These are phyloP conservation scores for Calliphora vomitoria DNA, from an alignment of 2,888 invertebrate species.

Conservation along the genomic window DNA sequence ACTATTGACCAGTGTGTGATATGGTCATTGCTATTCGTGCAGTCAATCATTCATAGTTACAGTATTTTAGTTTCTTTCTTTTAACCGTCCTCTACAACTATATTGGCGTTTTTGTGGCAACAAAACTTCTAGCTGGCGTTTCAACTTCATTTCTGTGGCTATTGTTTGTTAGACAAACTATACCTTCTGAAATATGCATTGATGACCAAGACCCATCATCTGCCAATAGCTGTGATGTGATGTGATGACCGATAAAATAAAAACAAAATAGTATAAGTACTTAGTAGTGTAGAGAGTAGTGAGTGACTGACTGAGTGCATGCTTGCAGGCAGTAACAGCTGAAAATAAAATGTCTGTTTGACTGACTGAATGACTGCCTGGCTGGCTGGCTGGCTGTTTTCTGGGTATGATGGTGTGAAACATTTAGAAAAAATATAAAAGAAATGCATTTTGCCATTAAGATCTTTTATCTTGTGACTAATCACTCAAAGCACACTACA, in stretches of 20 bases:
- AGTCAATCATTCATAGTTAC: slow-evolving; percentile 59
- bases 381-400: background rate
- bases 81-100: slow-evolving; percentile 8
- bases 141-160: slow-evolving; percentile 12
- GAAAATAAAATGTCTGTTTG: slow-evolving; percentile 14
- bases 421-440: slow-evolving; percentile 24
- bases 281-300: slow-evolving; percentile 1
- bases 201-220: slow-evolving; percentile 50
- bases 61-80: slow-evolving; percentile 41
- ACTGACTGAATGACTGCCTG: background rate
- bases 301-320: background rate
- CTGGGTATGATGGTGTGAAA: slow-evolving; percentile 35
- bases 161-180: slow-evolving; percentile 1
- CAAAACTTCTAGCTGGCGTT: slow-evolving; percentile 32
- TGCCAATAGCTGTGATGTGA: slow-evolving; percentile 54
- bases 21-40: slow-evolving; percentile 62
- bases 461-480: slow-evolving; percentile 57
- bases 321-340: slow-evolving; percentile 7
- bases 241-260: slow-evolving; percentile 41
- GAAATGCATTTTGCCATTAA: slow-evolving; percentile 41
- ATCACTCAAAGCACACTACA: slow-evolving; percentile 28
- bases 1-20: slow-evolving; percentile 43
- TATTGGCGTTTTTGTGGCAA: slow-evolving; percentile 17
- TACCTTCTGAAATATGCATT: slow-evolving; percentile 46
- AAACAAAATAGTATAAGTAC: background rate